Conservation (phyloP, 92 coral and sea anemone genomes). For the Bergia sp. region DNA sequence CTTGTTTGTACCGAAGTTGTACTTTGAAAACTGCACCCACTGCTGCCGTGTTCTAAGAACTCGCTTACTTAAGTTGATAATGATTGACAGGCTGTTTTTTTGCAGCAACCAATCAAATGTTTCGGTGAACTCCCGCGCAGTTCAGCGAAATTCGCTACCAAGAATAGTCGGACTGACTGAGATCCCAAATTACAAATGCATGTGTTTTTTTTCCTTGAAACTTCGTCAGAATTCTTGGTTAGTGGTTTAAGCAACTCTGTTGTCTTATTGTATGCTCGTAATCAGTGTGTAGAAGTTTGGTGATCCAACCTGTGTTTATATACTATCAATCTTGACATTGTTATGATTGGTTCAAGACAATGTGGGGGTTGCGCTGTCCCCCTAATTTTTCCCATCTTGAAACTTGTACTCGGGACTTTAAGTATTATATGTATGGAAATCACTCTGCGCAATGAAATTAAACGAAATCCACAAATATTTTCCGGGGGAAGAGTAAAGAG, state of each 20-base stretch:
- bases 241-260: neutral
- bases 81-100: neutral
- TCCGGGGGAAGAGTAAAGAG: neutral
- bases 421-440: neutral
- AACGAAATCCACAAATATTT: neutral
- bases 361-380: neutral
- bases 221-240: neutral
- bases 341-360: neutral
- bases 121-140: neutral
- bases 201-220: no score
- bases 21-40: neutral
- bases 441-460: neutral
- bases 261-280: neutral
- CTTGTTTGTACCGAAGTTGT: neutral
- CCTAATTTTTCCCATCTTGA: neutral
- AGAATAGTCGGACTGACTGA: neutral
- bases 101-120: neutral
- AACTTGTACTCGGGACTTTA: neutral
- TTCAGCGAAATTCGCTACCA: neutral
- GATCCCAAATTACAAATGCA: neutral
- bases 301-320: neutral
- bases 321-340: neutral
- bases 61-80: neutral
- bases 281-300: neutral
- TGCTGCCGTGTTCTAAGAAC: neutral